Evolutionary conservation across 2,113 vertebrate genomes (phyloP).

Genomic region (Zingel zingel): DNA sequence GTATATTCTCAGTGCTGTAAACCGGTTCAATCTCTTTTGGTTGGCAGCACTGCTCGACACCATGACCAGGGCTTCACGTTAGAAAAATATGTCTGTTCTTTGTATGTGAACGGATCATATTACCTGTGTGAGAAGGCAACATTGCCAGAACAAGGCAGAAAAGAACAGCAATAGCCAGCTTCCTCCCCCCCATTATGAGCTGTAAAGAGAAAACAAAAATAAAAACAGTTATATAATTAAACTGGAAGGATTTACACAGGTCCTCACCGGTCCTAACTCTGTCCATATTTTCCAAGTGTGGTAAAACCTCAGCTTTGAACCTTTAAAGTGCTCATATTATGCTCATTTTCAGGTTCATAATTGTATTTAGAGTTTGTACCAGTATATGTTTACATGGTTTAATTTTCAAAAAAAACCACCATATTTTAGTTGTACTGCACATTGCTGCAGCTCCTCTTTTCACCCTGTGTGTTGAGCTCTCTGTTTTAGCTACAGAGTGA

Average conservation of each 20-base stretch:
- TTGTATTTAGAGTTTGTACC: no score
- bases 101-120: not conserved
- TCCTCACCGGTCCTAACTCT: not conserved
- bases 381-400: no score
- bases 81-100: not conserved
- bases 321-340: no score
- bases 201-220: conserved; percentile 50
- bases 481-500: no score
- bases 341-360: no score
- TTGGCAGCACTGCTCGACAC: not conserved
- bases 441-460: no score
- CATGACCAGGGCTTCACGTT: not conserved
- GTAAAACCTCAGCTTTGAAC: not conserved
- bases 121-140: conserved; percentile 82
- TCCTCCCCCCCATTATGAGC: conserved; percentile 75
- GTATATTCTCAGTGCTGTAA: not conserved
- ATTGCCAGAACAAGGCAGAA: conserved; percentile 75
- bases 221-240: not conserved
- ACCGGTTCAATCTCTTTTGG: not conserved
- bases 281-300: not conserved
- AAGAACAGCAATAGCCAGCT: conserved; percentile 55
- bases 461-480: no score
- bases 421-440: no score
- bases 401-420: no score
- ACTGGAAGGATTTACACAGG: not conserved